Conservation (phyloP, 2,888 invertebrate genomes). For the Polydrusus tereticollis region DNA sequence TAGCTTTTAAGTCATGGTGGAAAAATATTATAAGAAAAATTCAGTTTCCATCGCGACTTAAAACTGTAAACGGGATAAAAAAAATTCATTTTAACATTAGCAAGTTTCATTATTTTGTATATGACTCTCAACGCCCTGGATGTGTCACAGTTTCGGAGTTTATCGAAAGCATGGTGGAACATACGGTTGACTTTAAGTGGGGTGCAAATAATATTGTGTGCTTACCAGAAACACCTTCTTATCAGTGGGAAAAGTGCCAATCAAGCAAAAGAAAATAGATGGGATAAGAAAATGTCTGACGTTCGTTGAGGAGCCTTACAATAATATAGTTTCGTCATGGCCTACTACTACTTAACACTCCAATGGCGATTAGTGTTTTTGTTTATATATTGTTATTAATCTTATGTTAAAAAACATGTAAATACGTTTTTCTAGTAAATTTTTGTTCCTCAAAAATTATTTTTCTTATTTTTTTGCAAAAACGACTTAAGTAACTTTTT, state of each 20-base stretch:
- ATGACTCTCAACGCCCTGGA: not conserved
- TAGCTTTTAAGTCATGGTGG: no score
- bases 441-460: not conserved
- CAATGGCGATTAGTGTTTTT: no score
- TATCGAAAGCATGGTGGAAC: conserved; percentile 3
- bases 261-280: conserved; percentile 13
- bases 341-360: not conserved
- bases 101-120: no score
- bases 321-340: not conserved
- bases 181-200: not conserved
- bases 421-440: not conserved
- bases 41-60: not conserved
- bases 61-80: not conserved
- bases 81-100: not conserved
- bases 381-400: not conserved
- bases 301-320: not conserved
- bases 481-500: no score
- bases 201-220: not conserved
- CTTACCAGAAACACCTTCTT: not conserved
- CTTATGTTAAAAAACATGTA: not conserved
- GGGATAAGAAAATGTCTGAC: conserved; percentile 1
- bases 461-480: no score
- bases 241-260: conserved; percentile 11
- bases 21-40: no score
- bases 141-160: no score